Conservation (phyloP, 2,113 vertebrate species). For the Orientallactaga bullata region DNA sequence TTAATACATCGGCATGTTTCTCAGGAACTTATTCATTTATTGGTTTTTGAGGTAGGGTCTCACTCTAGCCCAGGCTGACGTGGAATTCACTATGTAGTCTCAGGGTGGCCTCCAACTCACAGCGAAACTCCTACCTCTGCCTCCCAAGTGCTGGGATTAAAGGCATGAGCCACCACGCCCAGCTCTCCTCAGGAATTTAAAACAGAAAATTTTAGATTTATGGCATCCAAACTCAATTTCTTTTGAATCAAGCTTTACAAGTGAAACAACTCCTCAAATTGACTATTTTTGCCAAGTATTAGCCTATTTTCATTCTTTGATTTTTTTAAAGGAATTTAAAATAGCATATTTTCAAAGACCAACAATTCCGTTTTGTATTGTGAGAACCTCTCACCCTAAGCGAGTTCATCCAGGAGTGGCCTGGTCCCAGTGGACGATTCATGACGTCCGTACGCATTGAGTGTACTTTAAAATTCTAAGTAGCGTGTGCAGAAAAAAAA, state of each 20-base stretch:
- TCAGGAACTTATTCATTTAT: too few relatives aligned
- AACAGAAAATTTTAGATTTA: slow-evolving; percentile 16
- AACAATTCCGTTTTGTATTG: slow-evolving; percentile 67
- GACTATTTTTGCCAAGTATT: slow-evolving; percentile 53
- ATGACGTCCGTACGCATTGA: slow-evolving; percentile 41
- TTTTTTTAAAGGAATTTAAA: slow-evolving; percentile 55
- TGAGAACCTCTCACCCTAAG: slow-evolving; percentile 47
- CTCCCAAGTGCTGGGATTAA: too few relatives aligned
- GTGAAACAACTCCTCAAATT: slow-evolving; percentile 31
- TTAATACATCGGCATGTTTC: too few relatives aligned
- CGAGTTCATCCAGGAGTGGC: slow-evolving; percentile 74
- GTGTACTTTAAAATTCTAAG: slow-evolving; percentile 58
- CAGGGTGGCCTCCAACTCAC: too few relatives aligned
- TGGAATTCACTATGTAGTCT: too few relatives aligned
- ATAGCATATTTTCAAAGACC: slow-evolving; percentile 60
- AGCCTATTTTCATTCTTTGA: slow-evolving; percentile 61
- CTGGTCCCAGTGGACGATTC: slow-evolving; percentile 67
- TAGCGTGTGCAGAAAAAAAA: neutral
- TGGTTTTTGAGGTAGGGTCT: too few relatives aligned
- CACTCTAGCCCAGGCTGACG: too few relatives aligned
- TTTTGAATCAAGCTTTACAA: slow-evolving; percentile 39
- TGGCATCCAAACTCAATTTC: neutral
- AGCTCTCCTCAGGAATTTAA: slow-evolving; percentile 9
- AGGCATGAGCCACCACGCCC: too few relatives aligned
- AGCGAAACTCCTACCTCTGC: too few relatives aligned